Conservation (phyloP, 2,888 invertebrate species). For the Entomobrya multifasciata region DNA sequence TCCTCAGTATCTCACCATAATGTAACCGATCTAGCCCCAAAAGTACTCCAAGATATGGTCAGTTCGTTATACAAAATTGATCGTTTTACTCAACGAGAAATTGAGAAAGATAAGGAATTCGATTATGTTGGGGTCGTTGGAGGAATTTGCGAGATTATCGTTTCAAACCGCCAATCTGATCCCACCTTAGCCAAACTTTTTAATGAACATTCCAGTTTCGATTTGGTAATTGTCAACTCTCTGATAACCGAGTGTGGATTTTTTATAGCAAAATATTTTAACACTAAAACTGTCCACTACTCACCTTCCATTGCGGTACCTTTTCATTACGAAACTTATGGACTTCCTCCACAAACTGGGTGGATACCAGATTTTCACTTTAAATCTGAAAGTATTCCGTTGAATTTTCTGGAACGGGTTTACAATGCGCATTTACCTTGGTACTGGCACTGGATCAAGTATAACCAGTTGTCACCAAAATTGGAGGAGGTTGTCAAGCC, state of each 20-base stretch:
- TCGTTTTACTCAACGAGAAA: slow-evolving; percentile 66
- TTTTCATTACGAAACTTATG: slow-evolving; percentile 74
- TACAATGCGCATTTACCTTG: slow-evolving; percentile 61
- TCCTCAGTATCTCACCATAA: slow-evolving; percentile 60
- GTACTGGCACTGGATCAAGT: slow-evolving; percentile 50
- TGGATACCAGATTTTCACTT: slow-evolving; percentile 70
- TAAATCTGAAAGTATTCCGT: slow-evolving; percentile 42
- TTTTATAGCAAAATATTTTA: slow-evolving; percentile 68
- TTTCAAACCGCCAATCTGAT: slow-evolving; percentile 44
- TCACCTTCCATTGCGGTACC: slow-evolving; percentile 58
- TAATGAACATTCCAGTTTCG: slow-evolving; percentile 61
- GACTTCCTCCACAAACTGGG: slow-evolving; percentile 61
- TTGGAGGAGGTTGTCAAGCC: slow-evolving; percentile 39
- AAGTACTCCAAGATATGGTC: slow-evolving; percentile 58
- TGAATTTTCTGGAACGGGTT: slow-evolving; percentile 65
- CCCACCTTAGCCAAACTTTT: slow-evolving; percentile 59
- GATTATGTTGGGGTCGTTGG: slow-evolving; percentile 43
- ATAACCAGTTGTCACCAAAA: slow-evolving; percentile 48
- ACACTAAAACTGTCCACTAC: slow-evolving; percentile 73
- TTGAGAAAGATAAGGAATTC: slow-evolving; percentile 54
- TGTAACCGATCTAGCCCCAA: slow-evolving; percentile 60
- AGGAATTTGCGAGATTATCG: slow-evolving; percentile 38
- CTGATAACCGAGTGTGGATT: slow-evolving; percentile 75
- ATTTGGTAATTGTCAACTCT: slow-evolving; percentile 73
- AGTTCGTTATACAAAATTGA: slow-evolving; percentile 63